These are phyloP conservation scores for Rapana venosa DNA, from an alignment of 2,888 invertebrate genomes.

Conservation along the genomic window DNA sequence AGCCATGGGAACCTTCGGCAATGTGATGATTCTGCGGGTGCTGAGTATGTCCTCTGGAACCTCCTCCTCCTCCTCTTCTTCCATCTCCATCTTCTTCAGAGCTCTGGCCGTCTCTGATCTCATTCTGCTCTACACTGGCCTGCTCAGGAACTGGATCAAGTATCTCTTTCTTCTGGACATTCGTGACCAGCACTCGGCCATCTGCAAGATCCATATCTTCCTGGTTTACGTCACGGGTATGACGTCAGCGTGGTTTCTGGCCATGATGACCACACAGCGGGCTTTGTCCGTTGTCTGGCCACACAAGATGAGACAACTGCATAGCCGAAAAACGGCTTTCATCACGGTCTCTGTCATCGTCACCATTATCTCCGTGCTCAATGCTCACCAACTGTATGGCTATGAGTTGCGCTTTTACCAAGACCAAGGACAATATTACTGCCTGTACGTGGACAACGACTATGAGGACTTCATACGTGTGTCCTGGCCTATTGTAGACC, in stretches of 20 bases:
- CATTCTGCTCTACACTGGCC: conserved; percentile 61
- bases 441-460: conserved; percentile 25
- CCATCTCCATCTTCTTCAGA: conserved; percentile 61
- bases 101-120: conserved; percentile 63
- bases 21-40: conserved; percentile 58
- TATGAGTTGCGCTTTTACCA: not conserved
- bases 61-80: conserved; percentile 53
- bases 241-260: conserved; percentile 68
- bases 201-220: conserved; percentile 64
- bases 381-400: conserved; percentile 17
- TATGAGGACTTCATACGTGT: conserved; percentile 54
- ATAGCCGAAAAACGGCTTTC: conserved; percentile 52
- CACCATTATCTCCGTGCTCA: not conserved
- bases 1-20: conserved; percentile 66
- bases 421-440: not conserved
- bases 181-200: conserved; percentile 50
- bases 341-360: conserved; percentile 43
- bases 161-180: conserved; percentile 58
- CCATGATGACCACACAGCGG: conserved; percentile 65
- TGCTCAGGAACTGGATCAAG: conserved; percentile 61
- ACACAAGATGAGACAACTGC: conserved; percentile 54
- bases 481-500: conserved; percentile 66
- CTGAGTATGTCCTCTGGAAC: conserved; percentile 53
- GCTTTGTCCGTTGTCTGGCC: conserved; percentile 64
- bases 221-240: conserved; percentile 62